Evolutionary conservation across 2,113 vertebrate genomes (phyloP), one percentile per base, ranked within the genome.

Genomic region (Tragelaphus buxtoni): DNA sequence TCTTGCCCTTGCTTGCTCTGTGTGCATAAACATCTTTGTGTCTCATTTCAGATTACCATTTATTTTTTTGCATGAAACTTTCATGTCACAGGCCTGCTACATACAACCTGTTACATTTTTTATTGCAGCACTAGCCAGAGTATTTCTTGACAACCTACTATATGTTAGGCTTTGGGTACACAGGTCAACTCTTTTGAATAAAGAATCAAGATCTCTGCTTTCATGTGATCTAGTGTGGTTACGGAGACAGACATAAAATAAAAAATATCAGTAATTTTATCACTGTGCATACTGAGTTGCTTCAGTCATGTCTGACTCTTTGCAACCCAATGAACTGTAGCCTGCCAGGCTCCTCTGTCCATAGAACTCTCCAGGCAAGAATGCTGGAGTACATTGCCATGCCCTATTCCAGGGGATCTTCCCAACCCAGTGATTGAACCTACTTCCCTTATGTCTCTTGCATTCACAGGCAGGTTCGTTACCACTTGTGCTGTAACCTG

Each of bases 21-120:
- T 90, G 87, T 82, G 51, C 63, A 26, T 69, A 93, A 97, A 97
- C 93, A 95, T 97, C 85, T 94, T 97, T 95, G 95, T 96, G 95
- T 98, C 97, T 98, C 95, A 96, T 94, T 97, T 97, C 91, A 90
- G 96, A 98, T 98, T 97, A 96, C 96, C 95, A 79, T 95, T 97
- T 83, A 94, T 96, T 97, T 94, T 94, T 97, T 97, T 98, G 94
- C 97, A 95, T 96, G 96, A 80, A 56, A 95, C 85, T 96, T 98
- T 97, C 92, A 96, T 58, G 96, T 83, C 80, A 92, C 96, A 96
- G 96, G 55, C 18, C 79, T 90, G 13, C 87, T 81, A 80, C 26
- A 74, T 11, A 35, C 12, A 51, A 92, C 60, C 65, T 90, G 96
- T 81, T 96, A 98, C 96, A 97, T 96, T 97, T 97, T 88, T 49